phyloP scores from a whole-genome alignment of 92 coral and sea anemone species.

The Paramuricea clavata region DNA sequence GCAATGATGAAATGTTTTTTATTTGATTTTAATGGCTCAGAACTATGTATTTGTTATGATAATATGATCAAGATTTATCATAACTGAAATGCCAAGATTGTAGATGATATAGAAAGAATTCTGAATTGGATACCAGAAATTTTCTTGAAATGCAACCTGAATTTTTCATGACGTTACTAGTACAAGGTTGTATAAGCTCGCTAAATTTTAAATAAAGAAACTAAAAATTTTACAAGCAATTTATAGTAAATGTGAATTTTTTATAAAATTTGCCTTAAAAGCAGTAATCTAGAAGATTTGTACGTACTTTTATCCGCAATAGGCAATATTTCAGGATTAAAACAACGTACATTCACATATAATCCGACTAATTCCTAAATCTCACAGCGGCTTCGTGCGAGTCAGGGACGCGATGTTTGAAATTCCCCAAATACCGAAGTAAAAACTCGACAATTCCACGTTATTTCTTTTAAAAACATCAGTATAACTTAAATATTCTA shows the following conservation, averaged over 20 bases:
- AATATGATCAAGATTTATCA: neutral
- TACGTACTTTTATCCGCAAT: neutral
- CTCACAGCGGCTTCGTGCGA: conserved; percentile 15
- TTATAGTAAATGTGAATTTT: neutral
- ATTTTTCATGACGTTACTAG: neutral
- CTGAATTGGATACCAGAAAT: neutral
- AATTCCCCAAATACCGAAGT: conserved; percentile 16
- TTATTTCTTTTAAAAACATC: neutral
- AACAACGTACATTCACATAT: neutral
- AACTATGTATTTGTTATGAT: neutral
- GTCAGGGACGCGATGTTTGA: conserved; percentile 19
- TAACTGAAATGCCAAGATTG: conserved; percentile 5
- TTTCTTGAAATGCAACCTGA: neutral
- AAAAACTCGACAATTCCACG: neutral
- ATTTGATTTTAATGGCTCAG: neutral
- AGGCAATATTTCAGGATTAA: neutral
- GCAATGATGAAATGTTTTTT: conserved; percentile 4
- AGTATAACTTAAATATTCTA: neutral
- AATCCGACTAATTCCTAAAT: conserved; percentile 26
- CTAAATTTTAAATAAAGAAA: neutral
- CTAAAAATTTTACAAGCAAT: neutral
- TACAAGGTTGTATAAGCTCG: no score
- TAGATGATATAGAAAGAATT: neutral
- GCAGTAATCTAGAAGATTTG: neutral
- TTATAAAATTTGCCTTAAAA: neutral